These are phyloP conservation scores for Sussaba pulchella DNA, from an alignment of 2,888 invertebrate genomes.

Conservation along the genomic window DNA sequence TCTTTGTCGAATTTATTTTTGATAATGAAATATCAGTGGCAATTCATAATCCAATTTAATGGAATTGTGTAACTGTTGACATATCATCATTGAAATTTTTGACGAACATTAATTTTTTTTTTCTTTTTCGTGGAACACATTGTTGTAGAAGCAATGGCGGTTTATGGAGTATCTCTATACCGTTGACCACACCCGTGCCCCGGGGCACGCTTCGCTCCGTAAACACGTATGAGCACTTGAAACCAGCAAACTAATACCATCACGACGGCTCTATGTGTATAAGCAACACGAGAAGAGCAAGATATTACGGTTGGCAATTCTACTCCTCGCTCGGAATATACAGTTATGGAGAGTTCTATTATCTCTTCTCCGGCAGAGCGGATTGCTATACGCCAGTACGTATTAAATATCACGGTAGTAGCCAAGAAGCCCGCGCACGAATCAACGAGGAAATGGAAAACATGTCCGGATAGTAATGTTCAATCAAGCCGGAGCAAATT, in stretches of 20 bases:
- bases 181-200: slow-evolving; percentile 66
- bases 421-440: slow-evolving; percentile 7
- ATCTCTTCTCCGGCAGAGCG: slow-evolving; percentile 39
- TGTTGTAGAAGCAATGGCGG: not conserved
- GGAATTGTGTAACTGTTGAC: no score
- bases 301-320: slow-evolving; percentile 53
- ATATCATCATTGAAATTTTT: no score
- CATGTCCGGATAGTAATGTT: slow-evolving; percentile 61
- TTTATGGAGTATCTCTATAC: slow-evolving; percentile 41
- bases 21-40: no score
- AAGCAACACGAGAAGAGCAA: not conserved
- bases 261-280: not conserved
- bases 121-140: not conserved
- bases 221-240: slow-evolving; percentile 38
- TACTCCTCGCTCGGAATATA: slow-evolving; percentile 31
- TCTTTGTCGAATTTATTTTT: no score
- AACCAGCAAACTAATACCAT: slow-evolving; percentile 19
- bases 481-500: slow-evolving; percentile 57
- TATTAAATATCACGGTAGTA: slow-evolving; percentile 40
- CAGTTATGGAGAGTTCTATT: slow-evolving; percentile 57
- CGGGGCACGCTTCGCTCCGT: slow-evolving; percentile 49
- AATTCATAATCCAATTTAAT: no score
- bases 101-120: no score
- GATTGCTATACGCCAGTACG: slow-evolving; percentile 22
- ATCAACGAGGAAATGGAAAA: slow-evolving; percentile 33